These are phyloP conservation scores for Grallaria varia DNA, from an alignment of 2,113 vertebrate species.

Conservation along the genomic window DNA sequence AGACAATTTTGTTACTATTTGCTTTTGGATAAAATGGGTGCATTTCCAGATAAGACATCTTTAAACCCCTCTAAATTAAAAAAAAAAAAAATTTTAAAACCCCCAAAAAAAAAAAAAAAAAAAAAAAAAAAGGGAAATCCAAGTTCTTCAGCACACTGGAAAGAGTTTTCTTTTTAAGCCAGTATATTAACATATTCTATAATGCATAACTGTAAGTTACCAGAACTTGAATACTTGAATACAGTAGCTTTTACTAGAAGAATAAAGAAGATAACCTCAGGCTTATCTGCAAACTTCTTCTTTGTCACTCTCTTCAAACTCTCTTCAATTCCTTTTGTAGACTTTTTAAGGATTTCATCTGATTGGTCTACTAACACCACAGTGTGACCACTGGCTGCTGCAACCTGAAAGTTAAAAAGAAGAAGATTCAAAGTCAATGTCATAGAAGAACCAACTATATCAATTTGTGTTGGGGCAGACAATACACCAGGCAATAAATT, in stretches of 20 bases:
- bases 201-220: not conserved
- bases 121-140: not conserved
- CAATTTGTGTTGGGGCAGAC: not conserved
- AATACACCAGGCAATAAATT: not conserved
- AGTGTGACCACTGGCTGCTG: slow-evolving; percentile 89
- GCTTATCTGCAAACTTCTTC: slow-evolving; percentile 95
- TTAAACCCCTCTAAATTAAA: not conserved
- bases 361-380: slow-evolving; percentile 94
- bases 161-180: not conserved
- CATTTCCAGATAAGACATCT: not conserved
- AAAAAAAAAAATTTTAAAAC: too few species aligned
- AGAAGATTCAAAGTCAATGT: not conserved
- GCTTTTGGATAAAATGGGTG: not conserved
- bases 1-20: not conserved
- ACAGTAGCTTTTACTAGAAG: not conserved
- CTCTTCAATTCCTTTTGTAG: slow-evolving; percentile 85
- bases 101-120: not conserved
- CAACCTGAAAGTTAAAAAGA: slow-evolving; percentile 75
- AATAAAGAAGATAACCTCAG: slow-evolving; percentile 77
- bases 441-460: not conserved
- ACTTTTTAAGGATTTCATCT: slow-evolving; percentile 89
- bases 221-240: not conserved
- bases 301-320: slow-evolving; percentile 89
- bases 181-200: not conserved
- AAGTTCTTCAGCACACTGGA: not conserved